Evolutionary conservation across 2,888 invertebrate genomes (phyloP).

Genomic region (Lasioglossum vierecki): DNA sequence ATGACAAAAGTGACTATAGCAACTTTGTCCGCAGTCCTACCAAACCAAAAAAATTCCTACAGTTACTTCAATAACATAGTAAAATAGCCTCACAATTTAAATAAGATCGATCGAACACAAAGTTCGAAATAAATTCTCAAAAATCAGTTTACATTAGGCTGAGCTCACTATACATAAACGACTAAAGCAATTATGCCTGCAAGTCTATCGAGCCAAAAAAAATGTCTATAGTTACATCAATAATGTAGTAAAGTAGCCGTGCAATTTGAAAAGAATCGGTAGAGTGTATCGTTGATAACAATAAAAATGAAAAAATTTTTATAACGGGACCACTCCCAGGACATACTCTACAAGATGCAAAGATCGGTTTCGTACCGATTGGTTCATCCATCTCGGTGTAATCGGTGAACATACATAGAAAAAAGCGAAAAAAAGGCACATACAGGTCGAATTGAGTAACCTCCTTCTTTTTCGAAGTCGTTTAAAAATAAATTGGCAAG

Average conservation of each 20-base stretch:
- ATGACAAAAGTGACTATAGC: not conserved
- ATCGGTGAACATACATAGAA: too few species aligned
- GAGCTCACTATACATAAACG: not conserved
- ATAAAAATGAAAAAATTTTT: too few species aligned
- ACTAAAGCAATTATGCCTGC: not conserved
- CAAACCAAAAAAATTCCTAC: not conserved
- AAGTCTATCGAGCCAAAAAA: not conserved
- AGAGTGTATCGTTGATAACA: not conserved
- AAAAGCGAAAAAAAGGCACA: too few species aligned
- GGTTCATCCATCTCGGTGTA: too few species aligned
- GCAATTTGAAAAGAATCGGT: not conserved
- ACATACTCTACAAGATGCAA: too few species aligned
- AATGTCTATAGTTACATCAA: not conserved
- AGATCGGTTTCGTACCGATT: too few species aligned
- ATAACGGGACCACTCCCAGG: too few species aligned
- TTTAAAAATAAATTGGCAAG: not conserved
- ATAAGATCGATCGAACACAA: too few species aligned
- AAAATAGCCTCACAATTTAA: not conserved
- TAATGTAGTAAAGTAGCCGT: not conserved
- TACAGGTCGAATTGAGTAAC: too few species aligned
- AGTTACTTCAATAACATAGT: not conserved
- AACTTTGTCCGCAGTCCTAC: not conserved
- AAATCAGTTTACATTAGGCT: not conserved
- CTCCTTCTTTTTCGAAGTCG: too few species aligned
- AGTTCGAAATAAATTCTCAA: too few species aligned